These are phyloP conservation scores for Syngnathus rostellatus DNA, from an alignment of 2,797 vertebrate species.

Conservation along the genomic window DNA sequence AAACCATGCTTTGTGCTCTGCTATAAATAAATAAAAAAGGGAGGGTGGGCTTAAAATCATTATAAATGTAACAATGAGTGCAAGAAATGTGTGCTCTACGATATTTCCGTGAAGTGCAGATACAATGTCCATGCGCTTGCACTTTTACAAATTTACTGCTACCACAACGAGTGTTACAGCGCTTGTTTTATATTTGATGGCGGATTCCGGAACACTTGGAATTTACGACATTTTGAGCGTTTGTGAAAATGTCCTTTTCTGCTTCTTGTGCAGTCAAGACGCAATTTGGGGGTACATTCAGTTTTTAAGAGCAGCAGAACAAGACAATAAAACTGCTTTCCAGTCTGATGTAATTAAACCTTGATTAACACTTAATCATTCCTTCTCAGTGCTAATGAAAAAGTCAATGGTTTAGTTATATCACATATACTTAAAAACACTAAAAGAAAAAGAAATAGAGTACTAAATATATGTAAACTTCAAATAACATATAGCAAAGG, in stretches of 20 bases:
- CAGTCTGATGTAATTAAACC: slow-evolving; percentile 21
- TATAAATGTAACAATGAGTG: slow-evolving; percentile 57
- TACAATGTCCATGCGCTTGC: neutral
- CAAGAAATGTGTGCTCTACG: slow-evolving; percentile 46
- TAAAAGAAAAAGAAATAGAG: no score
- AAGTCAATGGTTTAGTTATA: no score
- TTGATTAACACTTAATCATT: slow-evolving; percentile 6
- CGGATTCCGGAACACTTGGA: slow-evolving; percentile 14
- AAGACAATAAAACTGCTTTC: slow-evolving; percentile 5
- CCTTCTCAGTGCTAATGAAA: no score
- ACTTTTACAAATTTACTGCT: slow-evolving; percentile 20
- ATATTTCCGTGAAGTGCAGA: slow-evolving; percentile 23
- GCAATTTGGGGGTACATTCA: neutral
- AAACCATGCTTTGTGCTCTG: slow-evolving; percentile 32
- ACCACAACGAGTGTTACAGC: slow-evolving; percentile 22
- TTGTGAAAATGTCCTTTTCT: slow-evolving; percentile 3
- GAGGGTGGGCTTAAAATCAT: slow-evolving; percentile 30
- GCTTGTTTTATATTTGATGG: slow-evolving; percentile 22
- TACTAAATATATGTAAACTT: no score
- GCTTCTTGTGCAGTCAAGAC: slow-evolving; percentile 5
- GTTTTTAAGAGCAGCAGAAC: neutral
- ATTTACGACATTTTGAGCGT: slow-evolving; percentile 17
- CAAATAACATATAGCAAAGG: no score
- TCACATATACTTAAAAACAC: no score
- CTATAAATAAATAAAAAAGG: slow-evolving; percentile 19